These are phyloP conservation scores for Symphodus melops DNA, from an alignment of 2,113 vertebrate species.

Conservation along the genomic window DNA sequence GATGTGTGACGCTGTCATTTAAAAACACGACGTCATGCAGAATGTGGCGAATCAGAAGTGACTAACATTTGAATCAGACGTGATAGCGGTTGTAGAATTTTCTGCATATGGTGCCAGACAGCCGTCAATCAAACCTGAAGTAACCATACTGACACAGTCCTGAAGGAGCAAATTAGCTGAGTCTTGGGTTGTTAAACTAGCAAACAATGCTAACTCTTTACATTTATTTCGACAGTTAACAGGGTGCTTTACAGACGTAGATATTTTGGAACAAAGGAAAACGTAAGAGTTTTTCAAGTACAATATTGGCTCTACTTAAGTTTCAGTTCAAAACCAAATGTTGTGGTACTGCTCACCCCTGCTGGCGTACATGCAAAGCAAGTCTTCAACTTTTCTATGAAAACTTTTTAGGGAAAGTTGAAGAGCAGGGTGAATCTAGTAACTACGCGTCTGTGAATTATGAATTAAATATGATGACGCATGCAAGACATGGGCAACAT, in stretches of 20 bases:
- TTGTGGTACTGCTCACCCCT: not conserved
- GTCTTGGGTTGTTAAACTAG: not conserved
- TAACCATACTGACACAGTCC: not conserved
- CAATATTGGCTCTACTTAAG: too few relatives aligned
- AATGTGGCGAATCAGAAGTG: too few relatives aligned
- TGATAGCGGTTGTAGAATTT: not conserved
- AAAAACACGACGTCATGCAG: not conserved
- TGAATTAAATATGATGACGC: slow-evolving; percentile 58
- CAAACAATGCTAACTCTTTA: too few relatives aligned
- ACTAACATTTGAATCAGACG: not conserved
- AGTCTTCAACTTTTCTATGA: slow-evolving; percentile 6
- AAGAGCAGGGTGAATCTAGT: slow-evolving; percentile 11
- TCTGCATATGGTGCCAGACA: not conserved
- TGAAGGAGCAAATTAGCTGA: not conserved
- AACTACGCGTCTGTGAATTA: slow-evolving; percentile 12
- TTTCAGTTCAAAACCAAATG: not conserved
- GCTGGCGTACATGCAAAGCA: slow-evolving; percentile 9
- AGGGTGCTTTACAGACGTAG: too few relatives aligned
- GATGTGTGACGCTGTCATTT: not conserved
- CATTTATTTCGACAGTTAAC: too few relatives aligned
- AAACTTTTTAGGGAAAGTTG: slow-evolving; percentile 23
- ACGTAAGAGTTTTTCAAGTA: too few relatives aligned
- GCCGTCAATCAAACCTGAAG: not conserved
- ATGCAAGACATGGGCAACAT: slow-evolving; percentile 27
- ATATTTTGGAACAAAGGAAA: too few relatives aligned